Evolutionary conservation across 2,113 vertebrate species (phyloP).

Genomic region (Myotis brandtii): DNA sequence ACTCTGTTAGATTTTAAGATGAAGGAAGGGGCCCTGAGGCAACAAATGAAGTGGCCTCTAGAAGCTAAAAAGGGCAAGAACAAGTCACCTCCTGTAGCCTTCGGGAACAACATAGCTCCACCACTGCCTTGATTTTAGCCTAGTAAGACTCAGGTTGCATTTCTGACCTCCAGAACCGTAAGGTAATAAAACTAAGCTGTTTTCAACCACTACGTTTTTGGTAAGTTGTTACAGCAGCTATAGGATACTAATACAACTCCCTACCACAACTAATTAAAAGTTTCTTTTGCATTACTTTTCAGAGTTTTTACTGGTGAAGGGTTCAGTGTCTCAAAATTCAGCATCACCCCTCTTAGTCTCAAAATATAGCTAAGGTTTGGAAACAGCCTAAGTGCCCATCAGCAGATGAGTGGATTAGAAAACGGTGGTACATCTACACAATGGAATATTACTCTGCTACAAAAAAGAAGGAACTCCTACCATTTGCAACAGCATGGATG

Average conservation of each 20-base stretch:
- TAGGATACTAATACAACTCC: neutral
- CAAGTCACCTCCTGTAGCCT: neutral
- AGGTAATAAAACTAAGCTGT: neutral
- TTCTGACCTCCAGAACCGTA: neutral
- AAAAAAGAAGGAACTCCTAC: too few relatives aligned
- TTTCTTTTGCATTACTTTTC: neutral
- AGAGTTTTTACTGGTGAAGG: neutral
- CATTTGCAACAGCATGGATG: too few relatives aligned
- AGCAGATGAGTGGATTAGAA: too few relatives aligned
- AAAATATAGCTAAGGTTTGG: neutral
- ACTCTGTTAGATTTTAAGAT: neutral
- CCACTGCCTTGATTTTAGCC: neutral
- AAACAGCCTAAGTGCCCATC: too few relatives aligned
- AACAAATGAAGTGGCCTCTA: neutral
- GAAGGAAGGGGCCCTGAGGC: neutral
- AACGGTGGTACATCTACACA: too few relatives aligned
- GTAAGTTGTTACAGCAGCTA: neutral
- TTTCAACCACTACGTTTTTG: neutral
- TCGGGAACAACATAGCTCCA: neutral
- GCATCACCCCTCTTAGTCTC: neutral
- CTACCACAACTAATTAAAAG: neutral
- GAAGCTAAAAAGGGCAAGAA: neutral
- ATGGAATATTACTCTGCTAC: too few relatives aligned
- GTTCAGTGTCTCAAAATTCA: neutral
- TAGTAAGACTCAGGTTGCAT: neutral